A percentile compares a stretch with the other conserved stretches of the same genome.
Evolutionary conservation across 2,797 vertebrate species (phyloP).

Genomic region (Scolopax rusticola): DNA sequence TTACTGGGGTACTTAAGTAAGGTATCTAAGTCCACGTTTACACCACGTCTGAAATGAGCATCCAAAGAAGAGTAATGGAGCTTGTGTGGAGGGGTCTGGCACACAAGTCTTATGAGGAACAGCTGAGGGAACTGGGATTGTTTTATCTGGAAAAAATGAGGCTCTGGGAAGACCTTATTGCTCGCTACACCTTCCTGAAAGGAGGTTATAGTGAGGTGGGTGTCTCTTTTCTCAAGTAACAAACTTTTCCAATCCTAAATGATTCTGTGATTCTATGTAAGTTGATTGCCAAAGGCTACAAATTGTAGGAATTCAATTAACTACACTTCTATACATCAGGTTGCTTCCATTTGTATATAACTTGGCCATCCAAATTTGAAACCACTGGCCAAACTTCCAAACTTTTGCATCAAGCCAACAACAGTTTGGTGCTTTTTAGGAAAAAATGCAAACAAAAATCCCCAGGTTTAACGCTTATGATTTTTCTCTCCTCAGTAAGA

Average conservation of each 20-base stretch:
- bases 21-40: not conserved
- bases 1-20: not conserved
- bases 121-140: not conserved
- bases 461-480: rapidly evolving
- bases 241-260: not conserved
- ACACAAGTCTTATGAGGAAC: not conserved
- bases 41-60: not conserved
- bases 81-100: not conserved
- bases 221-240: not conserved
- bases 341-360: not conserved
- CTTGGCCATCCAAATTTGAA: not conserved
- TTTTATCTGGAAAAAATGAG: not conserved
- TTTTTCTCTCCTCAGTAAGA: not conserved
- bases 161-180: not conserved
- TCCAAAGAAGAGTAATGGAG: not conserved
- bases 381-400: not conserved
- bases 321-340: not conserved
- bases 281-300: not conserved
- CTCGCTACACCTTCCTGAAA: not conserved
- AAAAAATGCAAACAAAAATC: not conserved
- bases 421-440: not conserved
- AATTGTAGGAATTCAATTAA: not conserved
- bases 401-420: not conserved
- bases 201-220: not conserved
- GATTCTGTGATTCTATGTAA: not conserved